Evolutionary conservation across 2,888 invertebrate genomes (phyloP).

Genomic region (Scaptomyza flava): DNA sequence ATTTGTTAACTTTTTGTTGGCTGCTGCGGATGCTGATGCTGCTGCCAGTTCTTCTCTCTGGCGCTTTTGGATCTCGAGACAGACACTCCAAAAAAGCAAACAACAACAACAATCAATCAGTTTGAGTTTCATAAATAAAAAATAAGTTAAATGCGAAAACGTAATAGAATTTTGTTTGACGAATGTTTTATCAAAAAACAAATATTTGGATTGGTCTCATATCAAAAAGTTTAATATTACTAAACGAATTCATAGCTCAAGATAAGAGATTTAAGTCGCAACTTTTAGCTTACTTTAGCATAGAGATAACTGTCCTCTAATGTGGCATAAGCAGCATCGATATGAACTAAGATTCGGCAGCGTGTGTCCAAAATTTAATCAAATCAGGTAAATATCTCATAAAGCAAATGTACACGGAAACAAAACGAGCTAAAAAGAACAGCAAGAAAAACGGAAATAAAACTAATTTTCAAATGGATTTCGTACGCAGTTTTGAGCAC

Average conservation of each 20-base stretch:
- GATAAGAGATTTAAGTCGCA: not conserved
- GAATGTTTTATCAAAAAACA: too few relatives aligned
- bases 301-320: slow-evolving; percentile 21
- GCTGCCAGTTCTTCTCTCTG: slow-evolving; percentile 61
- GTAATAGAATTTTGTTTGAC: too few relatives aligned
- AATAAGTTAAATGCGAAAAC: too few relatives aligned
- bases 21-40: slow-evolving; percentile 17
- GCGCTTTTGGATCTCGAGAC: slow-evolving; percentile 49
- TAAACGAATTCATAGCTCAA: too few relatives aligned
- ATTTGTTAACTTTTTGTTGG: slow-evolving; percentile 81
- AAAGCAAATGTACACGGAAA: slow-evolving; percentile 66
- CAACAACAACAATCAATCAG: slow-evolving; percentile 38
- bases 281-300: not conserved
- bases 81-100: slow-evolving; percentile 5
- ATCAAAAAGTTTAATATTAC: too few relatives aligned
- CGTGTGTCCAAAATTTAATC: slow-evolving; percentile 75
- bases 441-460: slow-evolving; percentile 42
- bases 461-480: slow-evolving; percentile 81
- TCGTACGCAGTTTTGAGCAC: slow-evolving; percentile 77
- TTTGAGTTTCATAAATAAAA: slow-evolving; percentile 25
- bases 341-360: slow-evolving; percentile 31
- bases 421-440: slow-evolving; percentile 11
- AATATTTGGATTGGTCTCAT: too few relatives aligned
- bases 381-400: slow-evolving; percentile 84
- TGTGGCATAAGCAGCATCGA: slow-evolving; percentile 18